phyloP scores from a whole-genome alignment of 1,140 invertebrate species.

The Pseudomyrmex pallidus region DNA sequence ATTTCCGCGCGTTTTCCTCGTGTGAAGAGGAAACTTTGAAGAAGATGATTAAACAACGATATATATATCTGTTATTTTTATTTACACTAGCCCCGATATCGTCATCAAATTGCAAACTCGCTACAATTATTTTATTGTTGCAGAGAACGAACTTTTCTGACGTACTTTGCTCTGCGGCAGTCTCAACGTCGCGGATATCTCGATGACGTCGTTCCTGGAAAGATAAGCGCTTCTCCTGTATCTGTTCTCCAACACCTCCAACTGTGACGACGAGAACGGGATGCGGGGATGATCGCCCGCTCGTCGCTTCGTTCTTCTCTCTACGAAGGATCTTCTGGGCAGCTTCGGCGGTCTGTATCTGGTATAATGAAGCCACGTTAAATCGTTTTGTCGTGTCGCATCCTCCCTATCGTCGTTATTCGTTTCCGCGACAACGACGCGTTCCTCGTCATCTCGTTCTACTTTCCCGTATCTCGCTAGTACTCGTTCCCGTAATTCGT shows the following conservation, averaged over 20 bases:
- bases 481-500: background rate
- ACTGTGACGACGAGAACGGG: slow-evolving; percentile 87
- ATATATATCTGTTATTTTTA: too few species aligned
- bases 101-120: too few species aligned
- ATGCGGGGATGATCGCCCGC: slow-evolving; percentile 88
- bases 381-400: slow-evolving; percentile 77
- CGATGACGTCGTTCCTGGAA: slow-evolving; percentile 86
- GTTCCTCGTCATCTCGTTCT: background rate
- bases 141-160: slow-evolving; percentile 37
- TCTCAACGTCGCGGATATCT: slow-evolving; percentile 86
- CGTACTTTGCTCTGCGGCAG: slow-evolving; percentile 88
- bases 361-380: slow-evolving; percentile 90
- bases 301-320: slow-evolving; percentile 83
- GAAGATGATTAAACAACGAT: too few species aligned
- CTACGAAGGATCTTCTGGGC: slow-evolving; percentile 87
- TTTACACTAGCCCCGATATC: too few species aligned
- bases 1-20: background rate
- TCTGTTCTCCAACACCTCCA: slow-evolving; percentile 87
- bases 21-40: too few species aligned
- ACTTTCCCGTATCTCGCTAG: background rate
- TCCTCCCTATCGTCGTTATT: background rate
- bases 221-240: slow-evolving; percentile 87
- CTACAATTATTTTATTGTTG: too few species aligned
- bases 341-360: slow-evolving; percentile 91
- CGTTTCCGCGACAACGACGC: background rate